These are phyloP conservation scores for Noctuana brunneofusca DNA, from an alignment of 2,888 invertebrate genomes.

Conservation along the genomic window DNA sequence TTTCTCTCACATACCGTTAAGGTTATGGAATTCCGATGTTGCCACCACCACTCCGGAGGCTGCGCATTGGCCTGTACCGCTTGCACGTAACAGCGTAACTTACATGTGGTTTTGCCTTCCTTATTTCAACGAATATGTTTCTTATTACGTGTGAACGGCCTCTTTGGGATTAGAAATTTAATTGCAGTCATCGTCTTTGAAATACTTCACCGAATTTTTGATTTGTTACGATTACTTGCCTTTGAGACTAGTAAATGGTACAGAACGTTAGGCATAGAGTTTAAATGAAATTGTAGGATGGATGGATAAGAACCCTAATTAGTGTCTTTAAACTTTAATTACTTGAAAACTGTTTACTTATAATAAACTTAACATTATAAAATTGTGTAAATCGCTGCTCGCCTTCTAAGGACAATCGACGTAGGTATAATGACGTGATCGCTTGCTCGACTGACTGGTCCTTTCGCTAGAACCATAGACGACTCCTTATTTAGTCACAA, in stretches of 20 bases:
- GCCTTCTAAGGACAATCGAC: conserved; percentile 48
- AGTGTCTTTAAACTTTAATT: not conserved
- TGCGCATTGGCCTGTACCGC: conserved; percentile 53
- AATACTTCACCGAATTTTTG: conserved; percentile 5
- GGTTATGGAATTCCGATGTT: conserved; percentile 80
- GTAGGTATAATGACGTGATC: conserved; percentile 52
- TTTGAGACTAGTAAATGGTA: too few species aligned
- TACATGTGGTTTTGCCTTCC: conserved; percentile 67
- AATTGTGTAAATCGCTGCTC: conserved; percentile 40
- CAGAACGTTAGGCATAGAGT: too few species aligned
- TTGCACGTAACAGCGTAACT: conserved; percentile 57
- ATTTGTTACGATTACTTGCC: not conserved
- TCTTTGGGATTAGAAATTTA: conserved; percentile 59
- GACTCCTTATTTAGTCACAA: conserved; percentile 51
- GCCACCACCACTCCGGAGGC: conserved; percentile 76
- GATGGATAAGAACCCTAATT: too few species aligned
- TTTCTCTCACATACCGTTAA: conserved; percentile 76
- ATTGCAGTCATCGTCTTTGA: conserved; percentile 45
- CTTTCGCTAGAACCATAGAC: conserved; percentile 43
- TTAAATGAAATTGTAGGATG: too few species aligned
- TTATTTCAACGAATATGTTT: conserved; percentile 58
- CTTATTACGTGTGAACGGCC: conserved; percentile 62
- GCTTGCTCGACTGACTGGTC: conserved; percentile 41
- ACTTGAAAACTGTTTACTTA: not conserved
- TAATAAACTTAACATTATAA: conserved; percentile 33